Percentiles rank a stretch among this genome's conserved stretches.
Evolutionary conservation across 2,797 vertebrate genomes (phyloP).

Genomic region (Cheirogaleus major): DNA sequence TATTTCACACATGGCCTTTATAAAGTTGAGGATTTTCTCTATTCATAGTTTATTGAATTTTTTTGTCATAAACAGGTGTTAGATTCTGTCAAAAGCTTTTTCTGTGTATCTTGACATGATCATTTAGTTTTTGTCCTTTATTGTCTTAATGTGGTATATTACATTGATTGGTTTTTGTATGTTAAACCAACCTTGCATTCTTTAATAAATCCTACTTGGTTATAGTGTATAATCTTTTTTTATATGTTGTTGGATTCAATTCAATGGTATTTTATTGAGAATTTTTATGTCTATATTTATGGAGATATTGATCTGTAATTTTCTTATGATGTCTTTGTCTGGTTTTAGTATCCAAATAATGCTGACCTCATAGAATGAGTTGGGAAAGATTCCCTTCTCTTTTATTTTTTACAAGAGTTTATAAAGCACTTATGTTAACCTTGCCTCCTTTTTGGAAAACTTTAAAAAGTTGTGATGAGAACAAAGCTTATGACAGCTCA

Average conservation of each 20-base stretch:
- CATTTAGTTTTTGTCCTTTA: not conserved
- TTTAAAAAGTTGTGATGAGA: not conserved
- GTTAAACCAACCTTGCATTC: not conserved
- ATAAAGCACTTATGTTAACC: not conserved
- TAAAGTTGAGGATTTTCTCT: not conserved
- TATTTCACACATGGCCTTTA: not conserved
- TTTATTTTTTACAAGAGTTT: not conserved
- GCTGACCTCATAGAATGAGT: not conserved
- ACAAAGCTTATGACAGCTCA: not conserved
- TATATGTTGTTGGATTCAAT: not conserved
- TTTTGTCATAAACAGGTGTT: not conserved
- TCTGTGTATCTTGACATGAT: not conserved
- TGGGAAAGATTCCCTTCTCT: not conserved
- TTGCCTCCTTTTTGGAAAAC: not conserved
- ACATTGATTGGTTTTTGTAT: not conserved
- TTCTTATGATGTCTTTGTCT: not conserved
- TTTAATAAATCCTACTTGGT: not conserved
- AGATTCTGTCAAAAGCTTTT: conserved; percentile 13
- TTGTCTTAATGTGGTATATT: not conserved
- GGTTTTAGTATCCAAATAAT: not conserved
- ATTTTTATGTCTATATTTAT: not conserved
- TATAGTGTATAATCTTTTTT: not conserved
- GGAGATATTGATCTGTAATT: not conserved
- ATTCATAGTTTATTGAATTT: not conserved
- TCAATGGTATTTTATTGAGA: not conserved